These are phyloP conservation scores for Camponotus vicinus DNA, from an alignment of 1,140 invertebrate genomes.

Conservation along the genomic window DNA sequence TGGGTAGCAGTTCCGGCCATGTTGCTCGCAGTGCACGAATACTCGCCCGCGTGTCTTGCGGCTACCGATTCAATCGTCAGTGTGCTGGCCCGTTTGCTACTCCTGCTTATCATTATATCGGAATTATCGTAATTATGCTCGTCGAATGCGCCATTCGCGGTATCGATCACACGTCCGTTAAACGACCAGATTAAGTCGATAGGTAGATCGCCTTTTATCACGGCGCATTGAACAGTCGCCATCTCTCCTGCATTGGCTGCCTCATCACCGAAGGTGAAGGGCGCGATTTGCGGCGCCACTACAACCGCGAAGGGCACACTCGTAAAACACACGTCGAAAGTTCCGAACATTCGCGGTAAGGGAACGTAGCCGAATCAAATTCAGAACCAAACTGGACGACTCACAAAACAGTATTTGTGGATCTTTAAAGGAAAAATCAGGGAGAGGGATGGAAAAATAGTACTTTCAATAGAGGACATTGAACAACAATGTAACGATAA, in stretches of 20 bases:
- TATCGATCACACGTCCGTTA: slow-evolving; percentile 84
- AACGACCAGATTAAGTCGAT: slow-evolving; percentile 91
- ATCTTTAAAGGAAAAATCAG: slow-evolving; percentile 20
- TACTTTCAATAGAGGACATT: slow-evolving; percentile 22
- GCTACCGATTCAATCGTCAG: slow-evolving; percentile 90
- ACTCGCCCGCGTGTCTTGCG: slow-evolving; percentile 91
- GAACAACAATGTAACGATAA: slow-evolving; percentile 52
- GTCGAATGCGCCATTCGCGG: slow-evolving; percentile 74
- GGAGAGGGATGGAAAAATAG: neutral
- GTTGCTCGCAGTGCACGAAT: slow-evolving; percentile 91
- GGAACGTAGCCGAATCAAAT: slow-evolving; percentile 12
- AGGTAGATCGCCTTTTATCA: slow-evolving; percentile 92
- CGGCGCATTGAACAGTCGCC: slow-evolving; percentile 90
- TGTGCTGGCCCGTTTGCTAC: slow-evolving; percentile 90
- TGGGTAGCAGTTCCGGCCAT: slow-evolving; percentile 88
- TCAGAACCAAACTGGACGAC: slow-evolving; percentile 17
- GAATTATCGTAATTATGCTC: slow-evolving; percentile 77
- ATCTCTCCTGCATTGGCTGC: slow-evolving; percentile 91
- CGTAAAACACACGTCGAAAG: slow-evolving; percentile 56
- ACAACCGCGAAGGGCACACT: slow-evolving; percentile 55
- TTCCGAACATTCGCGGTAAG: slow-evolving; percentile 17
- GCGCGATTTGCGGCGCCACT: slow-evolving; percentile 90
- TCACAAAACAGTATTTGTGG: slow-evolving; percentile 34
- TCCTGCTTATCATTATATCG: slow-evolving; percentile 89
- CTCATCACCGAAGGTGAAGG: slow-evolving; percentile 89